Base-by-base conservation (phyloP, 2,888 invertebrate genomes). In the Dione vanillae region DNA sequence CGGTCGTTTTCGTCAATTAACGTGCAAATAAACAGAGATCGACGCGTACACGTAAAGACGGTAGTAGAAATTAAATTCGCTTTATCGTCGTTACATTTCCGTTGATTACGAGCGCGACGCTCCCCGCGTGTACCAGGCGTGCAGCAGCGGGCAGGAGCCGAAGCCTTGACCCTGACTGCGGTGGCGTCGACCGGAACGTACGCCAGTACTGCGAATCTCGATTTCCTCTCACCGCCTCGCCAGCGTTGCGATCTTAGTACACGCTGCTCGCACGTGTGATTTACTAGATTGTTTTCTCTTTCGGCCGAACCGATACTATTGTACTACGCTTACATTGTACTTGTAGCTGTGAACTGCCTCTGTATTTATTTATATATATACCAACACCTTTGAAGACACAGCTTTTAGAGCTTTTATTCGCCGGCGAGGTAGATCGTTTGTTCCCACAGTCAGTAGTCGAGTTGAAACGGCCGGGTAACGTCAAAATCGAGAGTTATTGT, bases 131-230 rank as follows among this genome's bases (percentile, higher is more conserved):
- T 84, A 92, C 89, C 84, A 91, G 89, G 89, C 90, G 83, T 81
- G 86, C 89, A 90, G 87, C 83, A 87, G 83, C 81, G 85, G 83
- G 87, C 86, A 89, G 90, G 85, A 89, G 86, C 81, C 82, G 83
- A 91, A 91, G 89, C 93, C 93, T 93, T 93, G 93, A 93, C 92
- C 93, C 92, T 92, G 92, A 90, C 83, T 85, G 86, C 87, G 91
- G 90, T 91, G 92, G 92, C 93, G 93, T 86, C 93, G 93, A 93
- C 93, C 93, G 92, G 90, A 91, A 92, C 92, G 92, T 87, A 86
- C 89, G 86, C 87, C 86, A 86, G 85, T 88, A 87, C 84, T 85
- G 90, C 88, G 85, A 89, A 88, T 90, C 87, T 89, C 84, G 86
- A 88, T 88, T 87, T 87, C 85, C 85, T 82, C 83, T 83, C 83